These are phyloP conservation scores for Sebastiscus tertius DNA, from an alignment of 2,797 vertebrate genomes.

Conservation along the genomic window DNA sequence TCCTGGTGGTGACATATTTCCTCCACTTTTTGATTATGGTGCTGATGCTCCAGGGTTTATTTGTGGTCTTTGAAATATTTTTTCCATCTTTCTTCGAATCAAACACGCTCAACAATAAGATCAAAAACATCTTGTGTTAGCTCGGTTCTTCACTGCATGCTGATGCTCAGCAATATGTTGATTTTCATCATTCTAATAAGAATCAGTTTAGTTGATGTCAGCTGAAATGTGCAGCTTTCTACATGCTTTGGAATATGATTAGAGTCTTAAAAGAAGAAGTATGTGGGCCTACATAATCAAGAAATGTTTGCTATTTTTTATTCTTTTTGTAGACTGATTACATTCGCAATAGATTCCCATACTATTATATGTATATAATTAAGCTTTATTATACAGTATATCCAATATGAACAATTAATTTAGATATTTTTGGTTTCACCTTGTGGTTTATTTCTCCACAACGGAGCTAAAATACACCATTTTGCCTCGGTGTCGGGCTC, in stretches of 20 bases:
- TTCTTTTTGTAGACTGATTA: background rate
- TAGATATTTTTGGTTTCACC: background rate
- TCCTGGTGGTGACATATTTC: background rate
- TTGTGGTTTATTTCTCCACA: no score
- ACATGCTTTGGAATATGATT: conserved; percentile 12
- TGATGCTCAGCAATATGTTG: conserved; percentile 17
- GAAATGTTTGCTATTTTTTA: background rate
- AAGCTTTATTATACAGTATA: background rate
- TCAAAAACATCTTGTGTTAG: background rate
- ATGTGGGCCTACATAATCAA: background rate
- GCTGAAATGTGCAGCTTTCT: conserved; percentile 5
- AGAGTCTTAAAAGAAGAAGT: background rate
- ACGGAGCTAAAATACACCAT: no score
- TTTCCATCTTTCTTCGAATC: background rate
- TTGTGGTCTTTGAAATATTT: background rate
- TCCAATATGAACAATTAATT: background rate
- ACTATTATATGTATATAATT: background rate
- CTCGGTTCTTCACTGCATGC: background rate
- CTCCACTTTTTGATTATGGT: background rate
- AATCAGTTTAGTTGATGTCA: conserved; percentile 18
- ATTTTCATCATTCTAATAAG: conserved; percentile 9
- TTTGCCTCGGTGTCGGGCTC: no score
- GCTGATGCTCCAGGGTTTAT: background rate
- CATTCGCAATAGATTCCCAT: background rate
- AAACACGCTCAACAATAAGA: background rate